Evolutionary conservation across 2,888 invertebrate species (phyloP), one percentile per base, ranked within the genome.

Genomic region (Nephrocerus scutellatus): DNA sequence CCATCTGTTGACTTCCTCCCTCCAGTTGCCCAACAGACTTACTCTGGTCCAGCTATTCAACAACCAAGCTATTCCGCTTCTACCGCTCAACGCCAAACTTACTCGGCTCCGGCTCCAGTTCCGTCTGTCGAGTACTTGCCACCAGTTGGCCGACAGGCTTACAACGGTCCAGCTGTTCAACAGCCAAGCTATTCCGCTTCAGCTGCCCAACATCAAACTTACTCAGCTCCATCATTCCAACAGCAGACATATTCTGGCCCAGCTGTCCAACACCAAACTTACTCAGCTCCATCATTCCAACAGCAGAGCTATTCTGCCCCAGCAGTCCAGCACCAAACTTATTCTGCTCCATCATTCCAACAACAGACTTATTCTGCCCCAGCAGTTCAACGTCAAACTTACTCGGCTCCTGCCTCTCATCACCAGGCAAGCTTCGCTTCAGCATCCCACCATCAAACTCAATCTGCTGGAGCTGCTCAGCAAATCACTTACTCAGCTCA

Each of bases 381-480:
- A n/a, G 28, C 28, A n/a, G 28, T 10, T 9, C 21, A 26, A 5
- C 7, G 26, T 26, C 24, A 9, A 8, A 21, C n/a, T 5, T 13
- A 21, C n/a, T 15, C 29, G 15, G 8, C 30, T 6, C 4, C 9
- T 20, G 13, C 22, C 22, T 22, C 10, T 10, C 21, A 33, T 4
- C 16, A 14, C 20, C 16, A 18, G 10, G 25, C 33, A 34, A n/a
- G 28, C 13, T 13, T 13, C 7, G 7, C 13, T 13, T 8, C 8
- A n/a, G 28, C 28, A n/a, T 10, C 12, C 30, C n/a, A 13, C 18
- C 20, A 30, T 12, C 20, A 18, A 16, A 20, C 18, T 7, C 30
- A 18, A 18, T 18, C 18, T 6, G 19, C 18, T 25, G 25, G 47
- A 20, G 20, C 36, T 30, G 23, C 14, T 14, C 30, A 33, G 5